Evolutionary conservation across 2,113 vertebrate species (phyloP), one percentile per base, ranked within the genome.

Genomic region (Python bivittatus): DNA sequence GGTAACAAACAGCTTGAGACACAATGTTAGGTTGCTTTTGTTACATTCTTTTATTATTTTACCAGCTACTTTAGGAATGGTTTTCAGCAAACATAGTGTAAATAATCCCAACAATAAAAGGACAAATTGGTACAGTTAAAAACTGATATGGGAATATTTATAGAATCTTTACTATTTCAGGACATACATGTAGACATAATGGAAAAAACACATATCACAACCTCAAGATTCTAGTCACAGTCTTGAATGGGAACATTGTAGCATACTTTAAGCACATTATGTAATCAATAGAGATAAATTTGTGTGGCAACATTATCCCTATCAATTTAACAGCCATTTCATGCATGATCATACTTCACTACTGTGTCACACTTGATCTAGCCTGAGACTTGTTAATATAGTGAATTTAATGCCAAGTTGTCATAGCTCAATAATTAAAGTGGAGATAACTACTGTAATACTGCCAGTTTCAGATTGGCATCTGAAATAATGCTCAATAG

Each of bases 41-140:
- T 56, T 1, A 52, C 58, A 68, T 90, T 57, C 6, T 90, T 96
- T 96, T 96, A 96, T 96, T 97, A 89, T 89, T 68, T 93, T 88
- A 72, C 8, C 11, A 72, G 9, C 7, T 29, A 42, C 7, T 25
- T 86, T 83, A 93, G 38, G 25, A 84, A 88, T 89, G 1, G 0
- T 27, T 90, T 0, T 90, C 60, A 44, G 88, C 22, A 0, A 56
- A 85, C 72, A 7, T 1, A 5, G 61, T 42, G 48, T 90, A 86
- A n/a, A 57, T 57, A 2, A 54, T 38, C 42, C 86, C 92, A 83
- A 61, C 42, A 1, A 3, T 11, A 33, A 85, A 60, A 0, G 25
- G 56, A 33, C 25, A 27, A 79, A 88, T 86, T 84, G 17, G 0
- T 91, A 5, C 2, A 38, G 0, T 92, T 8, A 22, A 42, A 56